Conservation (phyloP, 2,113 vertebrate genomes). For the Bubalus kerabau region DNA sequence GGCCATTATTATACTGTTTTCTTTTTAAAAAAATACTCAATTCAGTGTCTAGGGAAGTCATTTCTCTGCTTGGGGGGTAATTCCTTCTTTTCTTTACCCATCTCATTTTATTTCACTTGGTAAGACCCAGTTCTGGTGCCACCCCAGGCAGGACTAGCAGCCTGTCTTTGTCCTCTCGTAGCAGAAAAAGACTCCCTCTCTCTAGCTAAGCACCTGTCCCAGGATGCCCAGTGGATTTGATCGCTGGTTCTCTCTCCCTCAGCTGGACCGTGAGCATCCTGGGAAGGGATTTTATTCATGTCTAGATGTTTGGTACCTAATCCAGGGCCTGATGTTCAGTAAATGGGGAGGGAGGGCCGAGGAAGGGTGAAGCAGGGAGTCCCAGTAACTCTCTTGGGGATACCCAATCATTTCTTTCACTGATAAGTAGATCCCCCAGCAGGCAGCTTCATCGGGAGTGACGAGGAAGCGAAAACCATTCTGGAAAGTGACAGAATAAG, state of each 20-base stretch:
- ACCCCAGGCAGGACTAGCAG: background rate
- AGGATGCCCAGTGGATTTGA: background rate
- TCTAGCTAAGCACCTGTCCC: background rate
- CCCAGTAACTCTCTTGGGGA: background rate
- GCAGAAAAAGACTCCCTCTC: background rate
- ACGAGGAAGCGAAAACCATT: accelerated
- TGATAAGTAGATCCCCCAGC: background rate
- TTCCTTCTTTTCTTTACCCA: background rate
- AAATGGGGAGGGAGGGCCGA: background rate
- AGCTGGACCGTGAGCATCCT: background rate
- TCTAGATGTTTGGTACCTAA: background rate
- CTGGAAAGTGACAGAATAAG: background rate
- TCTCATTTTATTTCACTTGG: background rate
- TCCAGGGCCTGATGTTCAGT: background rate
- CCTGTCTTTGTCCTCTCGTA: background rate
- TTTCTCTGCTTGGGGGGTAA: background rate
- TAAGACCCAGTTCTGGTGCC: background rate
- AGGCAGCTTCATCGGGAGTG: accelerated
- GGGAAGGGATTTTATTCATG: background rate
- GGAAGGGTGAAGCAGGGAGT: background rate
- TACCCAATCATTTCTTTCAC: background rate
- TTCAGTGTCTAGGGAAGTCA: background rate
- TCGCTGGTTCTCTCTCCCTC: background rate
- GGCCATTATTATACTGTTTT: background rate
- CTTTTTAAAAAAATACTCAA: background rate